Percentiles rank a stretch among this genome's conserved stretches.
phyloP scores from a whole-genome alignment of 2,113 vertebrate genomes.

The Penelope pileata region DNA sequence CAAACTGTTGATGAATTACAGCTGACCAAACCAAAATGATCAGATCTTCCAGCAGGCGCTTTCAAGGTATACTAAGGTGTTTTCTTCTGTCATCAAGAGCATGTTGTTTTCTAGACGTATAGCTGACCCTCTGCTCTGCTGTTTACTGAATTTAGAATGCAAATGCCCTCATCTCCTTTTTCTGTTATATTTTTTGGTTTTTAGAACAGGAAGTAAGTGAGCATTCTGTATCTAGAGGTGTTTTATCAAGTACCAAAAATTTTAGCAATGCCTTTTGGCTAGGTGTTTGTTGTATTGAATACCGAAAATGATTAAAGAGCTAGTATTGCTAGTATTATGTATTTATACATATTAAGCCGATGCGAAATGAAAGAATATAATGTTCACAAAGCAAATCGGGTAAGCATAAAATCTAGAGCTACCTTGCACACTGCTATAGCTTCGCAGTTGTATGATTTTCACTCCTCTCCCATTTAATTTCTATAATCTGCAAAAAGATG shows the following conservation, averaged over 20 bases:
- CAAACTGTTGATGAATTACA: background rate
- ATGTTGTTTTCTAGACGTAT: background rate
- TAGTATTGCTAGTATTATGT: background rate
- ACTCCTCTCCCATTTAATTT: background rate
- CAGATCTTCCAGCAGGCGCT: background rate
- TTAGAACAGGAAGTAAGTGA: background rate
- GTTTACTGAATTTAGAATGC: background rate
- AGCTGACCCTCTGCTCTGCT: background rate
- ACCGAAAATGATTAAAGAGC: background rate
- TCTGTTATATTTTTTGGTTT: background rate
- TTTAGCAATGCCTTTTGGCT: background rate
- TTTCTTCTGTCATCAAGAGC: background rate
- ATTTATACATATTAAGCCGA: background rate
- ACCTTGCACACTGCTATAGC: background rate
- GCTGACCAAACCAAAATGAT: background rate
- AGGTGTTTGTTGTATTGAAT: background rate
- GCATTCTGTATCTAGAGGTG: background rate
- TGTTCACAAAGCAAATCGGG: background rate
- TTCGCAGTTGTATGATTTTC: background rate
- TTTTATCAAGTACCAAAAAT: background rate
- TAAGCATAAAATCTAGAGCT: background rate
- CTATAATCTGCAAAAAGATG: background rate
- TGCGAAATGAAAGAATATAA: background rate
- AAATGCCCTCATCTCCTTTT: background rate
- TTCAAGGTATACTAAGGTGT: background rate